Conservation (phyloP, 2,888 invertebrate genomes). For the Rosalia funebris region DNA sequence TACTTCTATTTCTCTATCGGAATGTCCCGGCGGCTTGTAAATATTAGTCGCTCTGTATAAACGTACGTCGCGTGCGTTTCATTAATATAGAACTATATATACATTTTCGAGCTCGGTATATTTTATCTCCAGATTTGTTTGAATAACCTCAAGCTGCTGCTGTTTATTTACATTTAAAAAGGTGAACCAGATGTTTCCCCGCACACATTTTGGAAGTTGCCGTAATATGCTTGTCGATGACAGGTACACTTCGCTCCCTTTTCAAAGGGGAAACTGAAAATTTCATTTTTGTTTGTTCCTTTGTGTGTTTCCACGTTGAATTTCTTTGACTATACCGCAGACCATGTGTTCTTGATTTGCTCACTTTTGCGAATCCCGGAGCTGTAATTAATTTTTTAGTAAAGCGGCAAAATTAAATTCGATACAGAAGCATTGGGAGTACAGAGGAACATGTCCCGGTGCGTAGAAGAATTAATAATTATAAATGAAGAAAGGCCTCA, state of each 20-base stretch:
- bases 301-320: conserved; percentile 26
- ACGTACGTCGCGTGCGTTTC: too few relatives aligned
- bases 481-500: too few relatives aligned
- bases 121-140: conserved; percentile 26
- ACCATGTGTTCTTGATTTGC: conserved; percentile 27
- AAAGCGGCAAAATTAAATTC: conserved; percentile 16
- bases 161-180: conserved; percentile 34
- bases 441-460: too few relatives aligned
- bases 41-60: too few relatives aligned
- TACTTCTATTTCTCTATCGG: too few relatives aligned
- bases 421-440: too few relatives aligned
- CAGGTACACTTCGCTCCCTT: conserved; percentile 41
- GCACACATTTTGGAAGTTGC: conserved; percentile 28
- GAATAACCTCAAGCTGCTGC: conserved; percentile 26
- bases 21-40: too few relatives aligned
- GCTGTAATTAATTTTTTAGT: conserved; percentile 26
- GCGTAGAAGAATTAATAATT: too few relatives aligned
- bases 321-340: conserved; percentile 27
- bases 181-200: conserved; percentile 28
- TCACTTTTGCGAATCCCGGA: conserved; percentile 19
- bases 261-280: conserved; percentile 33
- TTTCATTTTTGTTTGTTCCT: conserved; percentile 33
- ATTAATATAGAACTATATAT: conserved; percentile 10
- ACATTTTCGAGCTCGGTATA: conserved; percentile 6
- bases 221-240: conserved; percentile 40